phyloP scores from a whole-genome alignment of 2,113 vertebrate species.

The Theristicus caerulescens region DNA sequence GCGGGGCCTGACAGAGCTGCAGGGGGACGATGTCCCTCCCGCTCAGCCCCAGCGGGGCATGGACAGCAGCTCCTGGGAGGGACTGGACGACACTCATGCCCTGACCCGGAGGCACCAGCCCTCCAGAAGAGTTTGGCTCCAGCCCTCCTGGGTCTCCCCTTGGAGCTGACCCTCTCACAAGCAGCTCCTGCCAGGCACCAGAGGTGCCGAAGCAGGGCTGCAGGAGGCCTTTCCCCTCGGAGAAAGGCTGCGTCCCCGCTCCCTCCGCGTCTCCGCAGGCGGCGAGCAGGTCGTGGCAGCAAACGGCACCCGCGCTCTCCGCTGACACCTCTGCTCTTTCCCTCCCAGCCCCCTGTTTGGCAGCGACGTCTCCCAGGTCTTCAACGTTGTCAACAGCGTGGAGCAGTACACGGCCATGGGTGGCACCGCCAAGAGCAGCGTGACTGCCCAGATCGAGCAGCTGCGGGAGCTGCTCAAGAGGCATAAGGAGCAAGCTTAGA shows the following conservation, averaged over 20 bases:
- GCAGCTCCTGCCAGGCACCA: neutral
- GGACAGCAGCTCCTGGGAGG: neutral
- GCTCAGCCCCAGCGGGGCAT: accelerated
- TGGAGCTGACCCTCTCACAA: neutral
- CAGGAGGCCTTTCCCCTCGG: neutral
- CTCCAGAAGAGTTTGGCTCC: neutral
- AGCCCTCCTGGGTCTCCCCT: neutral
- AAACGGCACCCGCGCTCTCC: neutral
- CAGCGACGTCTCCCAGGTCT: slow-evolving; percentile 82
- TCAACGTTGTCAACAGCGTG: slow-evolving; percentile 88
- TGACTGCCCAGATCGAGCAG: slow-evolving; percentile 85
- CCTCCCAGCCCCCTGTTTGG: slow-evolving; percentile 82
- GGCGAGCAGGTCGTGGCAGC: neutral
- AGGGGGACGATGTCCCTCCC: neutral
- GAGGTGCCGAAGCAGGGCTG: neutral
- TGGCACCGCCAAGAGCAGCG: slow-evolving; percentile 86
- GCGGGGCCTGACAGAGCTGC: neutral
- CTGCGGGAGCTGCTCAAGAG: slow-evolving; percentile 80
- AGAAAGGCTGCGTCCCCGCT: neutral
- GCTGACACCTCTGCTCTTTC: neutral
- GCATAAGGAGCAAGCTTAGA: slow-evolving; percentile 58
- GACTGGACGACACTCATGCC: neutral
- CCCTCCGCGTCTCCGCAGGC: neutral
- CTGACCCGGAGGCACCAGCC: neutral
- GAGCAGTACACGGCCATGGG: slow-evolving; percentile 90